Evolutionary conservation across 2,113 vertebrate species (phyloP), one percentile per base, ranked within the genome.

Genomic region (Riparia riparia): DNA sequence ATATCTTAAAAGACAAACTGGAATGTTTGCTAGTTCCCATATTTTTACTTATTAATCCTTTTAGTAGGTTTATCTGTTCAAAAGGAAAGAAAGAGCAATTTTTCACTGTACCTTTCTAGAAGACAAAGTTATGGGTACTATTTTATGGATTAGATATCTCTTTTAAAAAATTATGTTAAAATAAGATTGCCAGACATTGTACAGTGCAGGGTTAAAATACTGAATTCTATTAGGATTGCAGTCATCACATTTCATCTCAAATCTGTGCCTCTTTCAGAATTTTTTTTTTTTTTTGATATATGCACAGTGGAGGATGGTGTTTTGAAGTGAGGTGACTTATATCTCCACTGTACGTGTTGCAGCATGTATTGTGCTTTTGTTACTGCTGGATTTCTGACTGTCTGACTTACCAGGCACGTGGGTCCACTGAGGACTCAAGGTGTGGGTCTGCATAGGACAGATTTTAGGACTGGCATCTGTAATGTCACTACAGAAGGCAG

Each of bases 301-400:
- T 7, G 20, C 9, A 7, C 5, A 39, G 58, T 5, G 17, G 31
- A 65, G 32, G 58, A 51, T 47, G 34, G 29, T 19, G 32, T 17
- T 68, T 41, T 16, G 25, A 22, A 39, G 22, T 24, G 37, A 15
- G 0, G 2, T 14, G 45, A 44, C 25, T 61, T 15, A 6, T 2
- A 22, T 70, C 54, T n/a, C 15, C 37, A 12, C 3, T 26, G 51
- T 72, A 31, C 0, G 0, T 54, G 72, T 56, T 20, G 47, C 61
- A 60, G 49, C 42, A 4, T 1, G 25, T 24, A 2, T 5, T 16
- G 29, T 68, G 44, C 51, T 74, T 86, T 41, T 8, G 9, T 22
- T 57, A 17, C 41, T 32, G 41, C 66, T 51, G 39, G 47, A 63
- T 32, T 58, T 78, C 61, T n/a, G 44, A 64, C 47, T 66, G 26